Conservation (phyloP, 1,140 invertebrate genomes). For the Belonocnema kinseyi region DNA sequence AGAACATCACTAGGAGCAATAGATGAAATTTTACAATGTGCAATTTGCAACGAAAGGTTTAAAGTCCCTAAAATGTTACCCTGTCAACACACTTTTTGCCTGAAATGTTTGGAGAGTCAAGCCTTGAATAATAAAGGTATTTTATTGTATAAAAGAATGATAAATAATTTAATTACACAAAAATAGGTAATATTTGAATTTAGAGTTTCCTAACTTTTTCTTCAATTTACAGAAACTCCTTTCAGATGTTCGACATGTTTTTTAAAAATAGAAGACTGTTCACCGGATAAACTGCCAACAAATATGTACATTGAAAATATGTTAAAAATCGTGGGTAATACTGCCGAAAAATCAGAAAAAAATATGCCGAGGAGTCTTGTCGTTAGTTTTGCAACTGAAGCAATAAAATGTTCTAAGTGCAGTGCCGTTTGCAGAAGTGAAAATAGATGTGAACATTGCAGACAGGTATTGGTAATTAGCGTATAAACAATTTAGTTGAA, state of each 20-base stretch:
- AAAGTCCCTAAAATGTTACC: slow-evolving; percentile 82
- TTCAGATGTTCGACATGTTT: slow-evolving; percentile 59
- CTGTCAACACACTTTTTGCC: slow-evolving; percentile 87
- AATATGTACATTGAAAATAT: slow-evolving; percentile 79
- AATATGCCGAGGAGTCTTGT: slow-evolving; percentile 33
- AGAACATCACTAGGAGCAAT: slow-evolving; percentile 76
- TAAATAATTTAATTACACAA: background rate
- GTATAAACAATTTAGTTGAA: background rate
- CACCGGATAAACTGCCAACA: slow-evolving; percentile 74
- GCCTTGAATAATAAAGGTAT: slow-evolving; percentile 30
- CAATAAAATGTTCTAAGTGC: slow-evolving; percentile 67
- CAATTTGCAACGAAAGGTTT: slow-evolving; percentile 82
- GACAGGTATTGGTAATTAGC: slow-evolving; percentile 70
- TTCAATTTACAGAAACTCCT: background rate
- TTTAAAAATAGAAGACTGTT: slow-evolving; percentile 40
- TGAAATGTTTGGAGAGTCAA: slow-evolving; percentile 78
- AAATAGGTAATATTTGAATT: too few species aligned
- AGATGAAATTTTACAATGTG: slow-evolving; percentile 82
- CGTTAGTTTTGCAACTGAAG: slow-evolving; percentile 42
- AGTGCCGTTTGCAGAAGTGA: slow-evolving; percentile 70
- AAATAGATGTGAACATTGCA: slow-evolving; percentile 77
- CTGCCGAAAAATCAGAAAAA: slow-evolving; percentile 1
- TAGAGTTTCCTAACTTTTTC: too few species aligned
- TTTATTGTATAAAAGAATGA: slow-evolving; percentile 9
- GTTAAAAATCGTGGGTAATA: slow-evolving; percentile 49